phyloP scores from a whole-genome alignment of 2,888 invertebrate species.

The Ormyrus nitidulus region DNA sequence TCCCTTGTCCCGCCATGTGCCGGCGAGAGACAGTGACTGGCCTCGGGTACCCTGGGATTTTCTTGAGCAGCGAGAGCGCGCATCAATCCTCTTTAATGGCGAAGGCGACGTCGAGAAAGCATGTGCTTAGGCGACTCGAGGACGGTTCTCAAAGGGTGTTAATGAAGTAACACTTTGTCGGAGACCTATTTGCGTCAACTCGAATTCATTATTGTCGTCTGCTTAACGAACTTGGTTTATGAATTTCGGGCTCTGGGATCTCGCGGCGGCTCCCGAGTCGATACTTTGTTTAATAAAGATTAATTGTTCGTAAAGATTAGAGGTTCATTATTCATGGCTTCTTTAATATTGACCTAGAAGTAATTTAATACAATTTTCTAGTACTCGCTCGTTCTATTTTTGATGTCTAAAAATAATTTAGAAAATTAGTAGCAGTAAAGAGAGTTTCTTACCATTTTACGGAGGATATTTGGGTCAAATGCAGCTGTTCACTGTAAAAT shows the following conservation, averaged over 20 bases:
- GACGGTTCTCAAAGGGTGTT: constrained; percentile 34
- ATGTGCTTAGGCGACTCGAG: constrained; percentile 30
- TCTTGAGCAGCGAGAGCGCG: not conserved
- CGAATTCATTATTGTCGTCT: constrained; percentile 9
- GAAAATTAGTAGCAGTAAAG: not conserved
- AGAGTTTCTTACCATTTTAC: not conserved
- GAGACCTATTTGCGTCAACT: constrained; percentile 41
- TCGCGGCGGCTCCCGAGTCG: too few species aligned
- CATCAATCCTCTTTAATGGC: constrained; percentile 49
- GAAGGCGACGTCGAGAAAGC: not conserved
- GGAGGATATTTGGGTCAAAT: not conserved
- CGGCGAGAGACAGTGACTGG: not conserved
- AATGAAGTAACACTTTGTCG: constrained; percentile 36
- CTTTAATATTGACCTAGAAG: too few species aligned
- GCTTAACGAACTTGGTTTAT: constrained; percentile 6
- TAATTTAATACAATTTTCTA: too few species aligned
- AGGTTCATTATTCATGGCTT: too few species aligned
- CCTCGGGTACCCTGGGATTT: not conserved
- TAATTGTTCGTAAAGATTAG: too few species aligned
- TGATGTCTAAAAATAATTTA: not conserved
- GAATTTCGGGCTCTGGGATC: not conserved
- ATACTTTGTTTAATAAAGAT: too few species aligned
- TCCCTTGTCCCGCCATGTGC: not conserved
- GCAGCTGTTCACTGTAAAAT: not conserved
- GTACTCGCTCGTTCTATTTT: too few species aligned